A percentile compares a stretch with the other conserved stretches of the same genome.
Evolutionary conservation across 2,888 invertebrate genomes (phyloP).

Genomic region (Diaphora mendica): DNA sequence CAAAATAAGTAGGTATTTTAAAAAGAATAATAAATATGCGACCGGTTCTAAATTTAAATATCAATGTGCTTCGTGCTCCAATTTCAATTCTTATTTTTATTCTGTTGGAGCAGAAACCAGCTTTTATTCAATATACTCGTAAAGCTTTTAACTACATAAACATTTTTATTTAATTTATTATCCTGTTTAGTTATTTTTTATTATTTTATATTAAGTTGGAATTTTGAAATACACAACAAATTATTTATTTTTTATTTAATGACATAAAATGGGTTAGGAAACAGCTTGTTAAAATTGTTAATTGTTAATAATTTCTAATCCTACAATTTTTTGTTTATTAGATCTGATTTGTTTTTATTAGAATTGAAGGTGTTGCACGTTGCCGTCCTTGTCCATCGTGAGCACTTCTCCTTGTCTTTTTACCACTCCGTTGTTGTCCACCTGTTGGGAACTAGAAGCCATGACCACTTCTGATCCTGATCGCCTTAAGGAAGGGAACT

Average conservation of each 20-base stretch:
- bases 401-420: neutral
- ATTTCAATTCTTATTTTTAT: neutral
- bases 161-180: neutral
- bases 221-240: neutral
- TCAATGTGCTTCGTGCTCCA: neutral
- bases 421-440: neutral
- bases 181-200: neutral
- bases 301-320: neutral
- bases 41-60: slow-evolving; percentile 4
- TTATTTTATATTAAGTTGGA: neutral
- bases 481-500: neutral
- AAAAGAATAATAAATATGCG: neutral
- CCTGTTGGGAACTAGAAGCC: neutral
- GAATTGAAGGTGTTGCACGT: neutral
- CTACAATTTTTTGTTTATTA: neutral
- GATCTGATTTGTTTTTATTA: neutral
- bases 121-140: neutral
- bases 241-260: neutral
- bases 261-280: neutral
- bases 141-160: neutral
- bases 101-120: neutral
- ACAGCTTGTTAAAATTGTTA: neutral
- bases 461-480: neutral
- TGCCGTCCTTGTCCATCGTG: neutral
- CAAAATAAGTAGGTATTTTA: neutral